A percentile compares a stretch with the other conserved stretches of the same genome.
Evolutionary conservation across 1,140 invertebrate genomes (phyloP).

Genomic region (Whitmania pigra): DNA sequence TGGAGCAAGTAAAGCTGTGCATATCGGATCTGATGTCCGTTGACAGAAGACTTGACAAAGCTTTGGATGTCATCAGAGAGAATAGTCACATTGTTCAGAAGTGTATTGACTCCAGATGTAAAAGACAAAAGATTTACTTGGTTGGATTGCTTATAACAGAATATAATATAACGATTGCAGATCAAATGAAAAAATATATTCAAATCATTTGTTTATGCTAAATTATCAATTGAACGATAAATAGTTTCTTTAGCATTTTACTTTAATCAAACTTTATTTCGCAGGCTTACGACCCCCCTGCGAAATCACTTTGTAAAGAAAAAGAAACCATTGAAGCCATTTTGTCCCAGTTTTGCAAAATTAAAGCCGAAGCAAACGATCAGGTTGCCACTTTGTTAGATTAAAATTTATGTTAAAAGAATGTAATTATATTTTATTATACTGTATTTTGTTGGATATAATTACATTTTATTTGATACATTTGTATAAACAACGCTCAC

Average conservation of each 20-base stretch:
- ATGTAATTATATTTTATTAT: too few species aligned
- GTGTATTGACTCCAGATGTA: neutral
- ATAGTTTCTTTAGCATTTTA: neutral
- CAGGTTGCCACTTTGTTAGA: neutral
- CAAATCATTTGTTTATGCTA: neutral
- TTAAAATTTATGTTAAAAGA: neutral
- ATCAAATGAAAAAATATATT: neutral
- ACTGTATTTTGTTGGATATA: too few species aligned
- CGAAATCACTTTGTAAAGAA: neutral
- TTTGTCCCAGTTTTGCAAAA: neutral
- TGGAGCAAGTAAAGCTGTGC: neutral
- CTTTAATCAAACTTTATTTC: neutral
- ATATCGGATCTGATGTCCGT: neutral
- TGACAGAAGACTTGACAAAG: slow-evolving; percentile 8
- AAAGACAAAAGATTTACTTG: slow-evolving; percentile 8
- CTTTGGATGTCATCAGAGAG: slow-evolving; percentile 4
- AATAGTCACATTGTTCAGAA: slow-evolving; percentile 11
- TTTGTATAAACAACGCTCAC: too few species aligned
- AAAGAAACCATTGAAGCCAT: neutral
- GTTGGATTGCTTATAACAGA: neutral
- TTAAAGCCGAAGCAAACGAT: neutral
- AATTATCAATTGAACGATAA: neutral
- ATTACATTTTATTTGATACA: too few species aligned
- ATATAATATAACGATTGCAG: neutral
- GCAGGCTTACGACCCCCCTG: neutral